Evolutionary conservation across 1,140 invertebrate genomes (phyloP), one percentile per base, ranked within the genome.

Genomic region (Drosophila sulfurigaster): DNA sequence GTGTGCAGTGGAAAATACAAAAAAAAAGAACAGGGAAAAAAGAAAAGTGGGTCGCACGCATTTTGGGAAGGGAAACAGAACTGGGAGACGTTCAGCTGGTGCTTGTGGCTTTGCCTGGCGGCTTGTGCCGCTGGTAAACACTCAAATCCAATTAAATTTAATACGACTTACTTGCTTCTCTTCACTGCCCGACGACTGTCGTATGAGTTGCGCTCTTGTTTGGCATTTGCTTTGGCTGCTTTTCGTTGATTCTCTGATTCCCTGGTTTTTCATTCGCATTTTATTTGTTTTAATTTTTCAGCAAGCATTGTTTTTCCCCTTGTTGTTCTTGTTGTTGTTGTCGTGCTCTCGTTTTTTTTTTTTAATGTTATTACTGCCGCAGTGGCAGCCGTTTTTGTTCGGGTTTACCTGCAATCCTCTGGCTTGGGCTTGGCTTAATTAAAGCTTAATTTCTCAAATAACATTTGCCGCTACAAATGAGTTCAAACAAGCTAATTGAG

Each of bases 111-210:
- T 80, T 82, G 73, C 83, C 83, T 51, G 72, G 60, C 83, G 83
- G 83, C 83, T 88, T 88, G 80, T 78, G 80, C 81, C 75, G 68
- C 82, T 83, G 88, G 88, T 91, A 91, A 91, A 91, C 88, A 91
- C 88, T 91, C 88, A 91, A 91, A 91, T 91, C 89, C 89, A 91
- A 91, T 91, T 91, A 91, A 91, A 91, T 91, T 85, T 89, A 89
- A 91, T 91, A 85, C 89, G 83, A 91, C 89, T 89, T 89, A 89
- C 85, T 85, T 89, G 85, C 78, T 81, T 73, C 68, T 78, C 78
- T 75, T 88, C 78, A 66, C 54, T 43, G 69, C 57, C 58, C 15
- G 54, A 54, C 28, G 73, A 63, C 54, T 20, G 56, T 64, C 30
- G 48, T 49, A 38, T 48, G 45, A 13, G 16, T 35, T 46, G 13